Conservation (phyloP, 2,113 vertebrate species). For the Lagopus muta region DNA sequence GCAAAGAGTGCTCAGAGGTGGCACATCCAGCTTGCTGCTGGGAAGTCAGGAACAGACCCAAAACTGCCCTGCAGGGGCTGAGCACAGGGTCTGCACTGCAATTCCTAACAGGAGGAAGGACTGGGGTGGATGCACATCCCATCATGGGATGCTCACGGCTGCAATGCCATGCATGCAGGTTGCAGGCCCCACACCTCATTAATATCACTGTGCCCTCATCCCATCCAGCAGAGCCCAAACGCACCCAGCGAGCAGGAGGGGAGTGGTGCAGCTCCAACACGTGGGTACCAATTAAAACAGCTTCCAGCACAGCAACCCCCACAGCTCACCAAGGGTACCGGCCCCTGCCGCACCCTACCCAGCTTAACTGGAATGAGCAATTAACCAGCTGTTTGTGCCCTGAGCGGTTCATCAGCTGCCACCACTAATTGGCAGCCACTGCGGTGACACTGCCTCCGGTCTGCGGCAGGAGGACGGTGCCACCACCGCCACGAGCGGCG, state of each 20-base stretch:
- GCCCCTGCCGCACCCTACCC: neutral
- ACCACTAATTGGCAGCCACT: neutral
- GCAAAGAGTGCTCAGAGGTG: fast-evolving
- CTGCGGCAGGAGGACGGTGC: neutral
- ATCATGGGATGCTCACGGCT: neutral
- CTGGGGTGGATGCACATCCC: fast-evolving
- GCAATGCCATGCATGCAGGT: neutral
- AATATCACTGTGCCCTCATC: fast-evolving
- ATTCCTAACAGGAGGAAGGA: too few species aligned
- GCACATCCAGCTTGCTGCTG: neutral
- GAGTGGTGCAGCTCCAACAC: neutral
- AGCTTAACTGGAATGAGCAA: neutral
- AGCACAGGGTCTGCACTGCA: neutral
- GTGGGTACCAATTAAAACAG: fast-evolving
- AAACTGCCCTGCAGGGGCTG: fast-evolving
- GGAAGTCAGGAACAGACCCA: fast-evolving
- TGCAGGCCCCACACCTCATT: neutral
- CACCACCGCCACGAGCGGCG: fast-evolving
- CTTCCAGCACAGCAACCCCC: fast-evolving
- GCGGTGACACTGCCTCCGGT: neutral
- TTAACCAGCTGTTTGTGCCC: neutral
- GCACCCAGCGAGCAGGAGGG: neutral
- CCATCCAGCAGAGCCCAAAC: fast-evolving
- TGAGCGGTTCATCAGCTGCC: neutral
- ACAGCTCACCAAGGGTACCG: fast-evolving